Conservation (phyloP, 2,113 vertebrate species). For the Channa argus region DNA sequence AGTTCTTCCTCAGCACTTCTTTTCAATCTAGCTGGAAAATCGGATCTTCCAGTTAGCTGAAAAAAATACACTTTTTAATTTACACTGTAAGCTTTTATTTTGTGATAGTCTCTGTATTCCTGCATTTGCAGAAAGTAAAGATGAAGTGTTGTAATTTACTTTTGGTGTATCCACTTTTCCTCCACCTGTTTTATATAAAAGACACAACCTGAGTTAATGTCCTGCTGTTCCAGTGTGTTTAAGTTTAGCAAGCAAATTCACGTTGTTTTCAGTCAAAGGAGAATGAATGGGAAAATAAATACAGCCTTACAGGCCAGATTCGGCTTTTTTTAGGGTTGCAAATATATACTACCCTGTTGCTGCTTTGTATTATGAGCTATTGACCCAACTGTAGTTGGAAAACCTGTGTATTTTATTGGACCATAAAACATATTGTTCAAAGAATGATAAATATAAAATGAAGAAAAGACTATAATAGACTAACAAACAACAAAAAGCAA, state of each 20-base stretch:
- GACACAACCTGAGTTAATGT: neutral
- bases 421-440: neutral
- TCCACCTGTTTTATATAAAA: neutral
- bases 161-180: neutral
- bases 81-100: slow-evolving; percentile 23
- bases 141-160: slow-evolving; percentile 13
- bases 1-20: slow-evolving; percentile 28
- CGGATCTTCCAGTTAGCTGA: slow-evolving; percentile 12
- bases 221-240: neutral
- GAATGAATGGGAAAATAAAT: neutral
- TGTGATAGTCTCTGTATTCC: neutral
- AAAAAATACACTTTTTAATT: neutral
- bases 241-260: neutral
- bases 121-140: neutral
- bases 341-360: neutral
- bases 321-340: neutral
- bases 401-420: neutral
- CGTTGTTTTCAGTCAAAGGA: neutral
- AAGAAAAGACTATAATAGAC: neutral
- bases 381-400: neutral
- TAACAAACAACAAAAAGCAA: neutral
- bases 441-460: neutral
- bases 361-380: neutral
- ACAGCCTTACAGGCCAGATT: neutral
- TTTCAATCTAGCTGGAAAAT: slow-evolving; percentile 29